Conservation (phyloP, 2,113 vertebrate species). For the Talpa occidentalis region DNA sequence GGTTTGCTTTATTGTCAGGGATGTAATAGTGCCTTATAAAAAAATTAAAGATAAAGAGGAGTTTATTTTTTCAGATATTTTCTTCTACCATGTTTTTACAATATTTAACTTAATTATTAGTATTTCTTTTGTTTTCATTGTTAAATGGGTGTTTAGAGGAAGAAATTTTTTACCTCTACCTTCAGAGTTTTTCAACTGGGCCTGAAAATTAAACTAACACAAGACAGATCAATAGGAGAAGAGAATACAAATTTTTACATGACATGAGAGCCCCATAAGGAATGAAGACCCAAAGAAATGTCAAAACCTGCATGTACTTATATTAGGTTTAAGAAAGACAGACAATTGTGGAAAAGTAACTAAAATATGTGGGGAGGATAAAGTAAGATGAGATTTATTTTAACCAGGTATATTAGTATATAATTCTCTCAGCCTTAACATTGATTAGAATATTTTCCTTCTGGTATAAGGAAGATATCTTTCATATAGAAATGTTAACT, state of each 20-base stretch:
- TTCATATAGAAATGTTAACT: background rate
- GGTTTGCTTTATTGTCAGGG: background rate
- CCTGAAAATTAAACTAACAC: background rate
- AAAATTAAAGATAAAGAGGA: background rate
- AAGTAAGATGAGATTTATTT: background rate
- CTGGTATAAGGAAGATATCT: background rate
- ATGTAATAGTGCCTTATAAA: background rate
- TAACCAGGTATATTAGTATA: background rate
- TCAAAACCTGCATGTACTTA: background rate
- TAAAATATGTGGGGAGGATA: background rate
- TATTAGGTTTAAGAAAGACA: background rate
- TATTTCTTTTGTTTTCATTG: background rate
- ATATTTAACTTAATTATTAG: conserved; percentile 43
- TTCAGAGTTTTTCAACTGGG: background rate
- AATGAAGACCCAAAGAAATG: background rate
- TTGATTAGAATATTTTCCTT: background rate
- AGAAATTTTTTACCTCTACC: background rate
- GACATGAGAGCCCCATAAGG: background rate
- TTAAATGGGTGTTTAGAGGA: background rate
- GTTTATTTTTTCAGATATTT: background rate
- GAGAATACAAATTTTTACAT: background rate
- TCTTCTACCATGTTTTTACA: background rate
- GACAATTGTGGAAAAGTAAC: background rate
- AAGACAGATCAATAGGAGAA: background rate
- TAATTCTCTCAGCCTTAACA: background rate